Evolutionary conservation across 2,797 vertebrate species (phyloP).

Genomic region (Anniella stebbinsi): DNA sequence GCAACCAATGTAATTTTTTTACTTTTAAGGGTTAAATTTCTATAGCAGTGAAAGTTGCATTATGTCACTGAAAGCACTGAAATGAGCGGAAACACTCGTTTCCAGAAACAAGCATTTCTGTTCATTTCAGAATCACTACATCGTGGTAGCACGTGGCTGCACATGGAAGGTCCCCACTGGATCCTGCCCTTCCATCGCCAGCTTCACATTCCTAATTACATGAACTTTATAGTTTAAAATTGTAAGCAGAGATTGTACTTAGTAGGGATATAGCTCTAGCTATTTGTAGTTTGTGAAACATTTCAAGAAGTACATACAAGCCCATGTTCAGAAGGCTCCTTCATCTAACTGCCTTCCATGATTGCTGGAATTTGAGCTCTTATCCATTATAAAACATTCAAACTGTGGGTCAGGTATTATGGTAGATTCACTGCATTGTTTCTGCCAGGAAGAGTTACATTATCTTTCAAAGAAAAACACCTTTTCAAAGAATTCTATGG

Average conservation of each 20-base stretch:
- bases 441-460: neutral
- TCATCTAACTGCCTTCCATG: neutral
- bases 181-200: neutral
- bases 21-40: neutral
- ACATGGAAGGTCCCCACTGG: too few relatives aligned
- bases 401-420: neutral
- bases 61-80: neutral
- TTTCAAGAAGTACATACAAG: conserved; percentile 3
- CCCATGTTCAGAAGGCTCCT: neutral
- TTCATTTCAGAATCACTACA: too few relatives aligned
- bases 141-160: too few relatives aligned
- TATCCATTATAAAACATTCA: neutral
- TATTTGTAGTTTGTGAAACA: neutral
- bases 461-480: neutral
- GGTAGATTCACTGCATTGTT: neutral
- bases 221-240: neutral
- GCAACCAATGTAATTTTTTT: neutral
- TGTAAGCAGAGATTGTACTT: neutral
- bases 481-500: neutral
- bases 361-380: conserved; percentile 1
- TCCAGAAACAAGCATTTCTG: too few relatives aligned
- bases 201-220: neutral
- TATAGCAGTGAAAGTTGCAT: neutral
- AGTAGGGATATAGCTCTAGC: neutral
- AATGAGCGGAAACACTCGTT: too few relatives aligned